Evolutionary conservation across 2,888 invertebrate species (phyloP).

Genomic region (Callosobruchus maculatus): DNA sequence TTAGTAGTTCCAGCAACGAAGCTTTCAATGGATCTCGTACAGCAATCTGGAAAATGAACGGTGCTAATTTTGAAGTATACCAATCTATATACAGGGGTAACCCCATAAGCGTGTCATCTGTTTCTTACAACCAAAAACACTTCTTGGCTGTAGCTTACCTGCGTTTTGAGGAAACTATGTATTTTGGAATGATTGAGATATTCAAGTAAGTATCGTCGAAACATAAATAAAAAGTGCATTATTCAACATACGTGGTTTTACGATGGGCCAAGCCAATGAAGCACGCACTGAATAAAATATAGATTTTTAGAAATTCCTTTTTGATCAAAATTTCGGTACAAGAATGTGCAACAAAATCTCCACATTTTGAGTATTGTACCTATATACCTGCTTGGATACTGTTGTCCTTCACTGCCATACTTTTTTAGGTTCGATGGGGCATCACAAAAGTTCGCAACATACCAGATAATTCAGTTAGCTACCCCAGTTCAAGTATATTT

Average conservation of each 20-base stretch:
- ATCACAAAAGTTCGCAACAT: constrained; percentile 33
- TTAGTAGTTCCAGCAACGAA: constrained; percentile 12
- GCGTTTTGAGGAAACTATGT: constrained; percentile 33
- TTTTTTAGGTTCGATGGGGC: constrained; percentile 32
- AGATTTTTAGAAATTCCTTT: no score
- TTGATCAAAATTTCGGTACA: no score
- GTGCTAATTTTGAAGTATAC: constrained; percentile 29
- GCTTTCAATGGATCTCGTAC: constrained; percentile 23
- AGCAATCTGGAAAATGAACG: constrained; percentile 35
- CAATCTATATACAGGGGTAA: constrained; percentile 35
- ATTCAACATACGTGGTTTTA: no score
- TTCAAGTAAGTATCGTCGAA: neutral
- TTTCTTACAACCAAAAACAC: constrained; percentile 27
- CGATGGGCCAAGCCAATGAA: no score
- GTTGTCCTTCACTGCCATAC: no score
- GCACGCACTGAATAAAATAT: no score
- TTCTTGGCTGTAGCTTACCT: constrained; percentile 42
- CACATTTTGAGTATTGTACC: no score
- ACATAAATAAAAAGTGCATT: no score
- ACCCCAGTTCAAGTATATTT: constrained; percentile 45
- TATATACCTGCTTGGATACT: no score
- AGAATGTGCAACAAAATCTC: no score
- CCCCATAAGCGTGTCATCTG: constrained; percentile 35
- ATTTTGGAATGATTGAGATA: constrained; percentile 35
- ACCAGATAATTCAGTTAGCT: constrained; percentile 45